phyloP scores from a whole-genome alignment of 2,113 vertebrate species.

The Crotalus viridis region DNA sequence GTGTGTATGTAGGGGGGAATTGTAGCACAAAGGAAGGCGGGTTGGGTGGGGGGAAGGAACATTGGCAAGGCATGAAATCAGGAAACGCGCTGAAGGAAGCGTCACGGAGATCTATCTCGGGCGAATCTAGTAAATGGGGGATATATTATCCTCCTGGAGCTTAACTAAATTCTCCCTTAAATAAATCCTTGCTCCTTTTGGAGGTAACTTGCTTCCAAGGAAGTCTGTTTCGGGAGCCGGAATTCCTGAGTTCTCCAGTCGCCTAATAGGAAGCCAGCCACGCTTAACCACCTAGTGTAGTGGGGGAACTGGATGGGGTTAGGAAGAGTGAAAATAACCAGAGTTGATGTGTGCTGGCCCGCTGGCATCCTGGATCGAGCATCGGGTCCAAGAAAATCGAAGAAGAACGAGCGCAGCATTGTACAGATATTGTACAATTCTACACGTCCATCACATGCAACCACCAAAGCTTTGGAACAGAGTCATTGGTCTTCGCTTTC shows the following conservation, averaged over 20 bases:
- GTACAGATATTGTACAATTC: background rate
- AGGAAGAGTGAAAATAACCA: background rate
- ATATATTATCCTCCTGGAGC: background rate
- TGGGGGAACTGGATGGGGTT: background rate
- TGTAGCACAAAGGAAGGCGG: constrained; percentile 5
- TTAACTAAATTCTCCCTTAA: background rate
- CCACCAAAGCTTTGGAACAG: background rate
- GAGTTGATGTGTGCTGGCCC: background rate
- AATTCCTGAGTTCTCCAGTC: background rate
- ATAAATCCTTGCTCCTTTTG: background rate
- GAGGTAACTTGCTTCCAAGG: background rate
- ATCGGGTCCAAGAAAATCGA: background rate
- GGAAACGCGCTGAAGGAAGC: background rate
- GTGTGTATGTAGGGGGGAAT: background rate
- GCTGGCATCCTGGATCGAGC: background rate
- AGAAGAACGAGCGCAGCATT: background rate
- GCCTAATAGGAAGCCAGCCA: background rate
- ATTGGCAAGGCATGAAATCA: background rate
- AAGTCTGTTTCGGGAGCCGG: background rate
- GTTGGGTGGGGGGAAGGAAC: background rate
- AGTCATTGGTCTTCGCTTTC: background rate
- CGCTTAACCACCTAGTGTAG: background rate
- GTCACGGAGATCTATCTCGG: constrained; percentile 26
- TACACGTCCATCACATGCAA: background rate
- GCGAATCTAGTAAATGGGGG: background rate